These are phyloP conservation scores for Minunthozetes semirufus DNA, from an alignment of 2,888 invertebrate genomes.

Conservation along the genomic window DNA sequence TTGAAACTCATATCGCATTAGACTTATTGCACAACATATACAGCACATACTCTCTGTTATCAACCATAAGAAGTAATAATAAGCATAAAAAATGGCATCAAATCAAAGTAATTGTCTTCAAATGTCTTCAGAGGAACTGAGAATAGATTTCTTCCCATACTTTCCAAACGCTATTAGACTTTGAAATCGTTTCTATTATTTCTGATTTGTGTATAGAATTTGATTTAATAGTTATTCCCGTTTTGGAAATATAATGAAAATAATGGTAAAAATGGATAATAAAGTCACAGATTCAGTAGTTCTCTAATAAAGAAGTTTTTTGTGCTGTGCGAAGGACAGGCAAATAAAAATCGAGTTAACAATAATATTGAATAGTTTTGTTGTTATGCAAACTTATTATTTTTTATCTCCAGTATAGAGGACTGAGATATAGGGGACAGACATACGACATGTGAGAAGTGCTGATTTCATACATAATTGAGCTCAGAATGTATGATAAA, in stretches of 20 bases:
- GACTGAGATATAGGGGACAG: background rate
- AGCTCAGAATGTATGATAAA: background rate
- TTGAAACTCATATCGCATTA: background rate
- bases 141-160: no score
- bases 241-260: background rate
- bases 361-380: background rate
- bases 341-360: background rate
- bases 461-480: background rate
- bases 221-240: no score
- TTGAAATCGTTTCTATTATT: no score
- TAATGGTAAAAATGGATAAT: background rate
- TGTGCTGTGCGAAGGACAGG: background rate
- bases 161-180: no score
- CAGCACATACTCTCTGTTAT: background rate
- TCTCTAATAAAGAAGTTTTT: background rate
- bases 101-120: slow-evolving; percentile 9
- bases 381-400: background rate
- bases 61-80: background rate
- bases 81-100: background rate
- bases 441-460: background rate
- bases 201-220: no score
- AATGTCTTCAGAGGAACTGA: background rate
- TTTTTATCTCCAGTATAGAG: background rate
- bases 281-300: background rate
- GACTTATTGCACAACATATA: slow-evolving; percentile 3